Conservation (phyloP, 2,113 vertebrate genomes). For the Xenopus tropicalis region UCB_Xtro_10.0 CM004448.2:150171001-150171500, state of each 20-base stretch:
- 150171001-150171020: not conserved
- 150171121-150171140: not conserved
- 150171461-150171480: too few species aligned
- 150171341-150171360: too few species aligned
- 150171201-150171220: not conserved
- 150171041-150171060: too few species aligned
- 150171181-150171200: not conserved
- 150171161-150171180: not conserved
- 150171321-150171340: too few species aligned
- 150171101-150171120: not conserved
- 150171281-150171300: not conserved
- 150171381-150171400: too few species aligned
- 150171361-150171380: too few species aligned
- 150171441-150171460: too few species aligned
- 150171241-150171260: not conserved
- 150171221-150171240: not conserved
- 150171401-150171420: too few species aligned
- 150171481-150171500: too few species aligned
- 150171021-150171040: not conserved
- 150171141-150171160: not conserved
- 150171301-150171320: too few species aligned
- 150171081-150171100: not conserved
- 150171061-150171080: slow-evolving; percentile 1
- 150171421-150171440: too few species aligned
- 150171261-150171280: not conserved